These are phyloP conservation scores for Zaprionus lineosus DNA, from an alignment of 2,888 invertebrate genomes.

Conservation along the genomic window DNA sequence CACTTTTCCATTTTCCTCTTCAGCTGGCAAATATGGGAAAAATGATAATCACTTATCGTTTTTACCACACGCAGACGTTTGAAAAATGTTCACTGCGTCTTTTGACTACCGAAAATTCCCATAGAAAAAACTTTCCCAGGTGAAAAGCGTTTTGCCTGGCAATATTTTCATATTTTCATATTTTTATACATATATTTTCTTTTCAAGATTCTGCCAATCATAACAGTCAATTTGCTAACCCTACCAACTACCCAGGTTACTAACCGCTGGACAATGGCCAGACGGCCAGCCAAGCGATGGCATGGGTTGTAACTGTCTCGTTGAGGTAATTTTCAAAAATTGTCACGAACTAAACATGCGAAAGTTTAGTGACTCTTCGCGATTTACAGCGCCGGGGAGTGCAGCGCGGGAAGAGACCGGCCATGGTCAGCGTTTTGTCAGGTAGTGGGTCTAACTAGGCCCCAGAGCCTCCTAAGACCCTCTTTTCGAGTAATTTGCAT, in stretches of 20 bases:
- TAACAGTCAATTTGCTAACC: constrained; percentile 33
- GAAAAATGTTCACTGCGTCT: no score
- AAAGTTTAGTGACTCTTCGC: constrained; percentile 65
- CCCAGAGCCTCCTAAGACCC: constrained; percentile 23
- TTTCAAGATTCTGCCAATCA: constrained; percentile 24
- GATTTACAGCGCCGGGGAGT: no score
- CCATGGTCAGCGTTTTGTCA: constrained; percentile 32
- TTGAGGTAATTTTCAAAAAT: constrained; percentile 67
- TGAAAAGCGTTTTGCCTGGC: not conserved
- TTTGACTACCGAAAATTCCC: not conserved
- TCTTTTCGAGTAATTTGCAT: constrained; percentile 54
- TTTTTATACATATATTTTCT: not conserved
- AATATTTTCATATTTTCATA: no score
- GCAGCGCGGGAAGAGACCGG: constrained; percentile 13
- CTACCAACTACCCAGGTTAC: constrained; percentile 40
- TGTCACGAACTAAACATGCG: constrained; percentile 69
- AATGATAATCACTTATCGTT: no score
- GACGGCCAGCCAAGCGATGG: constrained; percentile 17
- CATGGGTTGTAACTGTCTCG: constrained; percentile 34
- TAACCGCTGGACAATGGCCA: constrained; percentile 67
- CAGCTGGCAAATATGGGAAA: no score
- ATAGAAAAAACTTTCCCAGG: constrained; percentile 20
- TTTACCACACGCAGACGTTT: no score
- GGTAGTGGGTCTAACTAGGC: constrained; percentile 6
- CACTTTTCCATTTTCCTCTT: no score